phyloP scores from a whole-genome alignment of 2,113 vertebrate species.

The Anarrhichthys ocellatus region DNA sequence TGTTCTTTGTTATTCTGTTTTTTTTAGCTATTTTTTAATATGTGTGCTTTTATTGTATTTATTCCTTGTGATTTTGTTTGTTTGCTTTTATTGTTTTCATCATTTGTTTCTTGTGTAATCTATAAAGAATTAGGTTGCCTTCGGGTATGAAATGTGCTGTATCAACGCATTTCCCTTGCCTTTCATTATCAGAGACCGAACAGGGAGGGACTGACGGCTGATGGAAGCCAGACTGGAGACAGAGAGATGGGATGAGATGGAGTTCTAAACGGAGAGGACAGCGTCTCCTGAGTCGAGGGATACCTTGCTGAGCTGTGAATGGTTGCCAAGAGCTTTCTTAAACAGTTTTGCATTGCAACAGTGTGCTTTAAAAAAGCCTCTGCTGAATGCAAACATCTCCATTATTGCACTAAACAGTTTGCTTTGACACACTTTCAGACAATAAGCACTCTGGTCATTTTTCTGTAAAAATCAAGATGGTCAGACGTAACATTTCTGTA shows the following conservation, averaged over 20 bases:
- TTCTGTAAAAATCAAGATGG: background rate
- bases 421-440: background rate
- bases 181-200: conserved; percentile 21
- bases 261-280: background rate
- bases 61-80: too few relatives aligned
- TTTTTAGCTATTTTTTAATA: too few relatives aligned
- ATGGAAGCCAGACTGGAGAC: conserved; percentile 15
- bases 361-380: background rate
- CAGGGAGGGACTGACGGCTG: background rate
- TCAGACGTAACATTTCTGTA: background rate
- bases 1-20: too few relatives aligned
- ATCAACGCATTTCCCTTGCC: too few relatives aligned
- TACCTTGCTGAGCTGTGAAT: background rate
- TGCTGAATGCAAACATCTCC: background rate
- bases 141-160: too few relatives aligned
- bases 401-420: background rate
- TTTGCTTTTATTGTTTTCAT: too few relatives aligned
- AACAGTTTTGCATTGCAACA: background rate
- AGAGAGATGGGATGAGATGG: background rate
- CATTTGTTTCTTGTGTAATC: too few relatives aligned
- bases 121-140: too few relatives aligned
- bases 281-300: background rate
- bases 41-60: too few relatives aligned
- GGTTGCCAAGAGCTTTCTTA: background rate
- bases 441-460: background rate